phyloP scores from a whole-genome alignment of 2,113 vertebrate species.

The Egretta garzetta region DNA sequence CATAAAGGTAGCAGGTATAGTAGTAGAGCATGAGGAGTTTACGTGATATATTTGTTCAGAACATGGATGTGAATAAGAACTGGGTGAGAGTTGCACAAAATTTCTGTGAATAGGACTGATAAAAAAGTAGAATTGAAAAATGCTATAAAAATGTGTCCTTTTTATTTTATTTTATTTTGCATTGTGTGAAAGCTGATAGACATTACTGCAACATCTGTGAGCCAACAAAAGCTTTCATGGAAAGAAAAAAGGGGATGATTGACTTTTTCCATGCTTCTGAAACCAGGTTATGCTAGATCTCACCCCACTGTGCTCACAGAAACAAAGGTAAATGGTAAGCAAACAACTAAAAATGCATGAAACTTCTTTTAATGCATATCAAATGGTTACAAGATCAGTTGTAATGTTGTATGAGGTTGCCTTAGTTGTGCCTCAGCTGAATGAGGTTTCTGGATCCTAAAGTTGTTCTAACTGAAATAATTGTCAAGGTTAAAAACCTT shows the following conservation, averaged over 20 bases:
- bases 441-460: not conserved
- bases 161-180: not conserved
- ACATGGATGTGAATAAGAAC: not conserved
- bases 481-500: not conserved
- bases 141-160: not conserved
- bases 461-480: not conserved
- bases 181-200: not conserved
- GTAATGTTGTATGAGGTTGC: not conserved
- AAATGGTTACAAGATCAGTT: not conserved
- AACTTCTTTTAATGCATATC: not conserved
- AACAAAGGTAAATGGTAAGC: not conserved
- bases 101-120: not conserved
- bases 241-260: not conserved
- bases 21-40: not conserved
- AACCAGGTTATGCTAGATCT: not conserved
- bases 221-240: not conserved
- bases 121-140: not conserved
- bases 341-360: not conserved
- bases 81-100: not conserved
- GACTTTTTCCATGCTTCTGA: not conserved
- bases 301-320: not conserved
- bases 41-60: not conserved
- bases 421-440: not conserved
- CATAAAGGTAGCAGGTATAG: not conserved
- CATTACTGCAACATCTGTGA: not conserved